phyloP scores from a whole-genome alignment of 92 coral and sea anemone species.

The Zoanthus solanderi region DNA sequence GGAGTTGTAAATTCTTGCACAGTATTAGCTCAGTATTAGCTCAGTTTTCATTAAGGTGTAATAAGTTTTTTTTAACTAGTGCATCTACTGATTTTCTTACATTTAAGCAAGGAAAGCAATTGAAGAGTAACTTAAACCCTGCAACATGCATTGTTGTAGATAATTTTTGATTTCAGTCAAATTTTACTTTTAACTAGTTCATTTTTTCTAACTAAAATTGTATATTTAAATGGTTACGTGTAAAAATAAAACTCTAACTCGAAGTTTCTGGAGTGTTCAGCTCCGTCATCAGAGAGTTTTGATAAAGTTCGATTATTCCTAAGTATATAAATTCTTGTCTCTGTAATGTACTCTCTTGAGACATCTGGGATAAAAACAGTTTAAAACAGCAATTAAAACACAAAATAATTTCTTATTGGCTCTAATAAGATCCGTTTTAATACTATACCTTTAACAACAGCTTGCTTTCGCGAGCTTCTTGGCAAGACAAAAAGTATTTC shows the following conservation, averaged over 20 bases:
- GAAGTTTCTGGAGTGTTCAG: too few species aligned
- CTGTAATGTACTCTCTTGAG: too few species aligned
- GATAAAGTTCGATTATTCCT: too few species aligned
- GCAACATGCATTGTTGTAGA: background rate
- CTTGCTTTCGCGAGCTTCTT: slow-evolving; percentile 93
- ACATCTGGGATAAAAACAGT: too few species aligned
- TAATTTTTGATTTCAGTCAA: background rate
- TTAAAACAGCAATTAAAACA: too few species aligned
- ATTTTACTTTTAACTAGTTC: too few species aligned
- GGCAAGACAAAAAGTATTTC: slow-evolving; percentile 94
- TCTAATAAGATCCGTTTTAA: background rate
- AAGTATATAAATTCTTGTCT: too few species aligned
- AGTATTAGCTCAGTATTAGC: background rate
- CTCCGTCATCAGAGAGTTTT: too few species aligned
- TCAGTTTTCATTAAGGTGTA: background rate
- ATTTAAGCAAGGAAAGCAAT: background rate
- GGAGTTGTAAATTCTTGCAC: slow-evolving; percentile 69
- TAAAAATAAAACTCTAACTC: too few species aligned
- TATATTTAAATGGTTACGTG: too few species aligned
- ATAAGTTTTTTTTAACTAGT: slow-evolving; percentile 1
- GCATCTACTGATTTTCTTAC: slow-evolving; percentile 3
- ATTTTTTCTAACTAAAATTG: too few species aligned
- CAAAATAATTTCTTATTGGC: background rate
- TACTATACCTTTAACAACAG: slow-evolving; percentile 83
- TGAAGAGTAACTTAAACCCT: background rate